These are phyloP conservation scores for Chaetorhynchus papuensis DNA, from an alignment of 2,113 vertebrate species.

Conservation along the genomic window DNA sequence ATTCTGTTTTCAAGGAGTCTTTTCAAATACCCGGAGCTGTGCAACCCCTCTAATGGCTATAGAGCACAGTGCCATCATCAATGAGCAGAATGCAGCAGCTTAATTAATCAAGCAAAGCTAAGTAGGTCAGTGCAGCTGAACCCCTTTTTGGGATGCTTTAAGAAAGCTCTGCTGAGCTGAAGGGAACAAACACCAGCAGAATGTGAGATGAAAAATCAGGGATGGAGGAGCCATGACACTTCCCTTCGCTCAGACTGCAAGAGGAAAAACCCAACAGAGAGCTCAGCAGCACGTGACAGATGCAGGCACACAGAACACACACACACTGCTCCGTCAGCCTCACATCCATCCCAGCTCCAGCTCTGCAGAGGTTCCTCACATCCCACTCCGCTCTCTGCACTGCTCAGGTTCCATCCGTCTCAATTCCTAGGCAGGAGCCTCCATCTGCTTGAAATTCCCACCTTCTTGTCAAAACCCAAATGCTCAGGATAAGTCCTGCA, in stretches of 20 bases:
- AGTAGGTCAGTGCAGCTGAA: background rate
- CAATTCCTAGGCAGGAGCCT: background rate
- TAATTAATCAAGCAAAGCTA: background rate
- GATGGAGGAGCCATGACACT: background rate
- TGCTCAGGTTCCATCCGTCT: accelerated
- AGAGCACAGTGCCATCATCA: background rate
- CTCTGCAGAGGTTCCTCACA: background rate
- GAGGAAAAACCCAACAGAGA: background rate
- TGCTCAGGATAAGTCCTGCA: background rate
- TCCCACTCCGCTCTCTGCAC: background rate
- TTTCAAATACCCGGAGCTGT: background rate
- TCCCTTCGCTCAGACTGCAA: background rate
- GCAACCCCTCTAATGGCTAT: background rate
- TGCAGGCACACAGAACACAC: background rate
- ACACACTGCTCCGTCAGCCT: background rate
- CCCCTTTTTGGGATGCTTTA: background rate
- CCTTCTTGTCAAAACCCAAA: background rate
- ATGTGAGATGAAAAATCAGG: background rate
- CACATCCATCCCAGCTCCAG: background rate
- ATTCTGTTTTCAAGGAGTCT: background rate
- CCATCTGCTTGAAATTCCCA: background rate
- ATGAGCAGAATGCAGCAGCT: background rate
- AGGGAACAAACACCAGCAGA: background rate
- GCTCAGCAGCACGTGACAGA: background rate
- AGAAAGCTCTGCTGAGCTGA: background rate